These are phyloP conservation scores for Vulpes ferrilata DNA, from an alignment of 2,113 vertebrate genomes.

Conservation along the genomic window DNA sequence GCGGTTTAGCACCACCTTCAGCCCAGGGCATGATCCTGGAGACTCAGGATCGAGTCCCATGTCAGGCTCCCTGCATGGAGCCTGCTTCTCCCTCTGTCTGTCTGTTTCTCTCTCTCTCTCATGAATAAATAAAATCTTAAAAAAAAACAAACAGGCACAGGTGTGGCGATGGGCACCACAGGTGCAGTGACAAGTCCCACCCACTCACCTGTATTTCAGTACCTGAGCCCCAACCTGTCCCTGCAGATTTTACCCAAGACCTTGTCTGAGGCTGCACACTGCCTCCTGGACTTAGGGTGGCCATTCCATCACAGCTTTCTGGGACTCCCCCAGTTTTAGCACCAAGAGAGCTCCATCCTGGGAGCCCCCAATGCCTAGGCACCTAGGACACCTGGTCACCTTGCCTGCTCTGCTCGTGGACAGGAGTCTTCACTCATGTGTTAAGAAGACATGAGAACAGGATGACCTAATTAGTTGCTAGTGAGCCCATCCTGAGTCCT, in stretches of 20 bases:
- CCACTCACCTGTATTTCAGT: rapidly evolving
- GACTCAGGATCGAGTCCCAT: no score
- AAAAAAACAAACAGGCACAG: no score
- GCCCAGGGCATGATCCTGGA: no score
- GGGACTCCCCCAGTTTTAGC: neutral
- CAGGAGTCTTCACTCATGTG: no score
- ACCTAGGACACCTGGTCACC: neutral
- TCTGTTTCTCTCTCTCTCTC: no score
- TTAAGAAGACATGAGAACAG: neutral
- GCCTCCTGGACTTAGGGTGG: neutral
- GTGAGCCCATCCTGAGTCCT: neutral
- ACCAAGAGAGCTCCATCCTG: rapidly evolving
- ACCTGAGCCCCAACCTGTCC: no score
- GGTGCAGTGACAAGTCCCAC: neutral
- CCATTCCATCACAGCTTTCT: no score
- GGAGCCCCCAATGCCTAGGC: neutral
- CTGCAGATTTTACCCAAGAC: neutral
- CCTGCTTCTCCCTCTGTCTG: no score
- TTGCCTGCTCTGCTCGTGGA: rapidly evolving
- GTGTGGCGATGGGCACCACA: no score
- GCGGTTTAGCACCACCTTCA: no score
- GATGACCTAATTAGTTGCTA: rapidly evolving
- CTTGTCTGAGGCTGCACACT: neutral
- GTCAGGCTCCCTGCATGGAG: no score
- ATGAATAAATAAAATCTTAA: no score